Base-by-base conservation (phyloP, 2,113 vertebrate species). In the Mustelus asterias region DNA sequence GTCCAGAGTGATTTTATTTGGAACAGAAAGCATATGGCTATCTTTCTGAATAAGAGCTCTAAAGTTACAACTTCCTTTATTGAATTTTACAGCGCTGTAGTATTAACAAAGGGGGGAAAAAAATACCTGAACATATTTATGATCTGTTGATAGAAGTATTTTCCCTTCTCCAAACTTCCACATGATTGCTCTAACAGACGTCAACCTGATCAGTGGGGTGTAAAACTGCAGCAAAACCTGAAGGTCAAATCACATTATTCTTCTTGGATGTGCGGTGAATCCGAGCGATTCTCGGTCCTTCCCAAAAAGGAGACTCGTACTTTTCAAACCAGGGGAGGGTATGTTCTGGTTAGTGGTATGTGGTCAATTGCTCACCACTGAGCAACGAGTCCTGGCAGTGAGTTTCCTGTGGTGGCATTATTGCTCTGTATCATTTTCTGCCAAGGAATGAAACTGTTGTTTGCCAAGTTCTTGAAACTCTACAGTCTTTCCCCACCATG, bases 1-100 rank as follows among this genome's bases (percentile, higher is more conserved):
- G 63, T n/a, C 65, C 92, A 70, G 65, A 44, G n/a, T 94, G 63
- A 70, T 41, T 69, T 94, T 90, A 26, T 93, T 67, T n/a, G 33
- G 63, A 94, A 70, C 29, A 94, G 63, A 90, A 90, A 90, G 60
- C 88, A 94, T 37, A 44, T 14, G 44, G 72, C 22, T 95, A 44
- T 70, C 94, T 72, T 94, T 72, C 26, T 72, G 26, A 95, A 95
- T 29, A 72, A 95, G 48, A 54, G 29, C 37, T 44, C 24, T 72
- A 72, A 54, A 95, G 24, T 95, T 44, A 76, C 26, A 65, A 65
- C 54, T 95, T 65, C 94, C 69, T 95, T 95, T 72, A 14, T 54
- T 72, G 94, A 48, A 29, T 26, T 95, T 95, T 69, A 26, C 65
- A 72, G 7, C 69, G 33, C 24, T 72, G 7, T 8, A 33, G 67